Percentiles rank a stretch among this genome's conserved stretches.
These are phyloP conservation scores for Leptinotarsa texana DNA, from an alignment of 1,140 invertebrate genomes.

Conservation along the genomic window DNA sequence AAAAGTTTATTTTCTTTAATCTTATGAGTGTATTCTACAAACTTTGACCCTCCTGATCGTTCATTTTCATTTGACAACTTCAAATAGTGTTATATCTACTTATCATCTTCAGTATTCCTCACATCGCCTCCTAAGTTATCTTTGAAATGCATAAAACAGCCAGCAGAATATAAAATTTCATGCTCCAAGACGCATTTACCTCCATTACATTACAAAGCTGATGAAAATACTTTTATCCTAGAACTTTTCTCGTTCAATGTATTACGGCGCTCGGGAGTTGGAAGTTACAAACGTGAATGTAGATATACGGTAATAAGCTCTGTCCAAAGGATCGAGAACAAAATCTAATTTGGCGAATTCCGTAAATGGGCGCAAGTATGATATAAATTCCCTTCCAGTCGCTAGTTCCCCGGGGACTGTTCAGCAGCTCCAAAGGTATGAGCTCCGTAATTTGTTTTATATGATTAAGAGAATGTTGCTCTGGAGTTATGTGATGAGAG, in stretches of 20 bases:
- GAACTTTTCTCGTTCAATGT: slow-evolving; percentile 13
- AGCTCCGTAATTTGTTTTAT: slow-evolving; percentile 13
- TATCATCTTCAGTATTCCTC: too few species aligned
- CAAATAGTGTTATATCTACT: too few species aligned
- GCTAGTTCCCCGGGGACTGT: slow-evolving; percentile 14
- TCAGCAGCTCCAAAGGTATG: neutral
- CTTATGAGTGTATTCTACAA: too few species aligned
- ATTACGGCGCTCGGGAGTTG: neutral
- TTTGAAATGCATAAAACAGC: neutral
- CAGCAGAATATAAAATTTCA: neutral
- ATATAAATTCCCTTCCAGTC: slow-evolving; percentile 20
- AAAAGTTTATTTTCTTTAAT: too few species aligned
- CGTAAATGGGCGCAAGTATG: slow-evolving; percentile 21
- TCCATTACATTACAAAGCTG: slow-evolving; percentile 14
- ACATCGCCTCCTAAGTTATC: neutral
- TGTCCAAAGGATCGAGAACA: slow-evolving; percentile 27
- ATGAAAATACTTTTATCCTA: slow-evolving; percentile 18
- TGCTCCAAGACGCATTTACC: slow-evolving; percentile 1
- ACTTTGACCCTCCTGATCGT: too few species aligned
- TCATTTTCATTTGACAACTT: too few species aligned
- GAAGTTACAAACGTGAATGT: slow-evolving; percentile 7
- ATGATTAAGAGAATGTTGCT: slow-evolving; percentile 2
- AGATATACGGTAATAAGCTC: slow-evolving; percentile 26
- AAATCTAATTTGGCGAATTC: slow-evolving; percentile 31
- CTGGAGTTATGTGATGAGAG: neutral